phyloP scores from a whole-genome alignment of 2,888 invertebrate genomes.

The Marasmarcha lunaedactyla region DNA sequence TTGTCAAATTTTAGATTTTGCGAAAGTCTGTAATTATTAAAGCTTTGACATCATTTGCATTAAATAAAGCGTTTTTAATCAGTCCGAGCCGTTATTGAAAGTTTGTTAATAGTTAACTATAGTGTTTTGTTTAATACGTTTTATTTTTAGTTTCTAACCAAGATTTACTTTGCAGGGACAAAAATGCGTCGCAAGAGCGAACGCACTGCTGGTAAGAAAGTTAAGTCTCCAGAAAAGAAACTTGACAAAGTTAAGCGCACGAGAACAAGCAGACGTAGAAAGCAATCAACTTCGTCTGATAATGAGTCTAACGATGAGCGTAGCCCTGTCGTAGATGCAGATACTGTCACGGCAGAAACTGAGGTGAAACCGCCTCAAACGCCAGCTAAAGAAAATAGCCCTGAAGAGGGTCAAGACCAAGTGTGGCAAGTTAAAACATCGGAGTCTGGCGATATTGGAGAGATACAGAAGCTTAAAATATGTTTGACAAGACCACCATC shows the following conservation, averaged over 20 bases:
- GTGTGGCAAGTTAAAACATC: conserved; percentile 69
- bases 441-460: conserved; percentile 60
- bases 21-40: too few relatives aligned
- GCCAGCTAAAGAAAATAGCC: conserved; percentile 36
- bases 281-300: conserved; percentile 67
- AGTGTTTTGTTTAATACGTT: too few relatives aligned
- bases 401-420: conserved; percentile 49
- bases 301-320: conserved; percentile 56
- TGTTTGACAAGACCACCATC: conserved; percentile 71
- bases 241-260: conserved; percentile 65
- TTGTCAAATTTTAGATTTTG: too few relatives aligned
- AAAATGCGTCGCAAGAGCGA: conserved; percentile 83
- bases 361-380: conserved; percentile 34
- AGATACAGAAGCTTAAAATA: conserved; percentile 74
- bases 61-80: too few relatives aligned
- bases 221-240: conserved; percentile 76
- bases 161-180: too few relatives aligned
- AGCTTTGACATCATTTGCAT: too few relatives aligned
- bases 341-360: conserved; percentile 25
- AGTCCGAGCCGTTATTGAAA: too few relatives aligned
- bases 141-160: too few relatives aligned
- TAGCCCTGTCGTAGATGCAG: conserved; percentile 28
- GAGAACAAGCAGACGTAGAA: conserved; percentile 64
- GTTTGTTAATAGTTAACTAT: too few relatives aligned
- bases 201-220: conserved; percentile 73